These are phyloP conservation scores for Pristiophorus japonicus DNA, from an alignment of 2,113 vertebrate species.

Conservation along the genomic window DNA sequence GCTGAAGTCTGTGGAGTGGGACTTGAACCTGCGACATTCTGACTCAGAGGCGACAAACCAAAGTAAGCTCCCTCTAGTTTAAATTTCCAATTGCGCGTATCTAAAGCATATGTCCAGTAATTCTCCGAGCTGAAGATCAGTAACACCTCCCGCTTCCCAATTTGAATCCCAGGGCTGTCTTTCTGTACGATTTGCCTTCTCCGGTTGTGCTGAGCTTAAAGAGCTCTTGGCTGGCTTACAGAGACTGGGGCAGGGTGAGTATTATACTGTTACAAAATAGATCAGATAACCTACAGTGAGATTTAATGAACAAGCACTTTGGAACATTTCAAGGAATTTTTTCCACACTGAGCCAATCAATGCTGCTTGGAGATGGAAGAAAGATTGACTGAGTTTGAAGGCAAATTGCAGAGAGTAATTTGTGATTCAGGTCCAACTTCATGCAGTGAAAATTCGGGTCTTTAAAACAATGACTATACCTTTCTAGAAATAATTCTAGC, in stretches of 20 bases:
- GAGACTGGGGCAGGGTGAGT: not conserved
- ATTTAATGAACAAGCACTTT: not conserved
- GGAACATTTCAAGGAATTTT: not conserved
- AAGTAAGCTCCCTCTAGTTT: too few species aligned
- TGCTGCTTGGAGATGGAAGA: not conserved
- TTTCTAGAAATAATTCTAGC: not conserved
- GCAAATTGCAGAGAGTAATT: not conserved
- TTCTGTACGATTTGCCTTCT: not conserved
- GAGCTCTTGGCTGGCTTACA: not conserved
- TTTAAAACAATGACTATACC: not conserved
- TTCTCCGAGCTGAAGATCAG: not conserved
- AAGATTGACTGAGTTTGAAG: not conserved
- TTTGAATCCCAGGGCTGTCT: not conserved
- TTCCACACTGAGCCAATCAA: not conserved
- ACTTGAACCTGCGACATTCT: too few species aligned
- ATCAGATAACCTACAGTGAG: not conserved
- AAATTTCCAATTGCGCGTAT: not conserved
- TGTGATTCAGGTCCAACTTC: not conserved
- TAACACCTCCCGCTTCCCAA: not conserved
- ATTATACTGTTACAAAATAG: not conserved
- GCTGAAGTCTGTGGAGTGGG: too few species aligned
- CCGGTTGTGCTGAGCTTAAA: not conserved
- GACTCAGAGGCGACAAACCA: too few species aligned
- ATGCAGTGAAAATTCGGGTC: not conserved
- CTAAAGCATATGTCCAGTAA: not conserved